Evolutionary conservation across 64 coral and sea anemone species (phyloP).

Genomic region (Pocillopora damicornis): DNA sequence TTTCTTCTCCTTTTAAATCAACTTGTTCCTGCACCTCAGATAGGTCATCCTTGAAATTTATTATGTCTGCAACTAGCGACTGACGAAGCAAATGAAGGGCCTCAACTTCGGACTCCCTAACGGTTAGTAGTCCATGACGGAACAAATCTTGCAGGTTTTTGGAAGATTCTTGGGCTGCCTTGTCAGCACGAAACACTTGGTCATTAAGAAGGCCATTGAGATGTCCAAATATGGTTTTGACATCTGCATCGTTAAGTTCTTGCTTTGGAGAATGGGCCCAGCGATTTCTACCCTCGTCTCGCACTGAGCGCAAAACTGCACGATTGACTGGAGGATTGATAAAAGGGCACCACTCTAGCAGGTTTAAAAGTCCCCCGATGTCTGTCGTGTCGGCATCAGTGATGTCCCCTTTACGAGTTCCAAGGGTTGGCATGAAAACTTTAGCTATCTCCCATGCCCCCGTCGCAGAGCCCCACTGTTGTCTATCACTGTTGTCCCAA

Average conservation of each 20-base stretch:
- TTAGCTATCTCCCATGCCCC: conserved; percentile 60
- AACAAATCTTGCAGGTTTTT: neutral
- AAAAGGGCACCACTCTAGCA: conserved; percentile 5
- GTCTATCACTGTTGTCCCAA: conserved; percentile 44
- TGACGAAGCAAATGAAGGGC: neutral
- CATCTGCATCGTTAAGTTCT: conserved; percentile 5
- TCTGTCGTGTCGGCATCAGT: neutral
- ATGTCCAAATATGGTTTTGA: conserved; percentile 3
- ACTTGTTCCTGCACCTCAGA: neutral
- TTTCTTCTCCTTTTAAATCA: neutral
- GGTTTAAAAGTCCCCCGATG: neutral
- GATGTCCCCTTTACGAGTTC: neutral
- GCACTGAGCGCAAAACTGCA: neutral
- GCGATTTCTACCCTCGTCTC: conserved; percentile 21
- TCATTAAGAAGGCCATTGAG: conserved; percentile 32
- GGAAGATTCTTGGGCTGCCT: neutral
- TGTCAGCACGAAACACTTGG: conserved; percentile 25
- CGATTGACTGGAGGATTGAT: neutral
- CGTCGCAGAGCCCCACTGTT: conserved; percentile 30
- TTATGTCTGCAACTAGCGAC: neutral
- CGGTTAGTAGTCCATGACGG: neutral
- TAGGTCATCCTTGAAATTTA: neutral
- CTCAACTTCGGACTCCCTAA: neutral
- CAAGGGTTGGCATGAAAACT: conserved; percentile 49
- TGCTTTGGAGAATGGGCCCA: conserved; percentile 49